These are phyloP conservation scores for Yponomeuta sedellus DNA, from an alignment of 2,888 invertebrate genomes.

Conservation along the genomic window DNA sequence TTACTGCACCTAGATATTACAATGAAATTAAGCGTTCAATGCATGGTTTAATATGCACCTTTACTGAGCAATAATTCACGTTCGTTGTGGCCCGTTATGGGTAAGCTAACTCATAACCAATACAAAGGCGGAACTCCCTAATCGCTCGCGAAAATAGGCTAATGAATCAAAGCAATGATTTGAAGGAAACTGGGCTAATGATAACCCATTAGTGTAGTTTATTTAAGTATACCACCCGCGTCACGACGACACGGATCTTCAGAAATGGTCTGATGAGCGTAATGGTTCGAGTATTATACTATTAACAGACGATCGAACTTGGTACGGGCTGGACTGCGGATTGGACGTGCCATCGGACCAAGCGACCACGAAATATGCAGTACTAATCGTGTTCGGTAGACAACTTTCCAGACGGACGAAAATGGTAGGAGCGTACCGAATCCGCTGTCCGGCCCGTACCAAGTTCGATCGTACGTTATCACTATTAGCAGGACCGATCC, in stretches of 20 bases:
- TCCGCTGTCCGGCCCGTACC: too few relatives aligned
- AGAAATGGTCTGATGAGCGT: background rate
- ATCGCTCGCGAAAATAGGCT: conserved; percentile 9
- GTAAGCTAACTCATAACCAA: background rate
- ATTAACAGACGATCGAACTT: too few relatives aligned
- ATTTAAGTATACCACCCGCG: conserved; percentile 7
- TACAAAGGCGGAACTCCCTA: background rate
- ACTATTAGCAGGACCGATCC: background rate
- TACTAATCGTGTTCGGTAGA: too few relatives aligned
- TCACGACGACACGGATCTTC: conserved; percentile 7
- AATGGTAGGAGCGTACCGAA: too few relatives aligned
- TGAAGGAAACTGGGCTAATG: conserved; percentile 14
- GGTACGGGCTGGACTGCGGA: too few relatives aligned
- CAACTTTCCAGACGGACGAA: too few relatives aligned
- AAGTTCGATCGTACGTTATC: too few relatives aligned
- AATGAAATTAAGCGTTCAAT: background rate
- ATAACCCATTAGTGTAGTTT: conserved; percentile 13
- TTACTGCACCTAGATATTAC: background rate
- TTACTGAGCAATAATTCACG: background rate
- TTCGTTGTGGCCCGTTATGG: background rate
- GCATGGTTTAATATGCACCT: background rate
- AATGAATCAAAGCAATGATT: conserved; percentile 12
- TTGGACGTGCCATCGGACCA: too few relatives aligned
- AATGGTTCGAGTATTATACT: background rate
- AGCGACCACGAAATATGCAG: too few relatives aligned